Percentiles rank a stretch among this genome's conserved stretches.
Evolutionary conservation across 2,797 vertebrate genomes (phyloP).

Genomic region (Tenualosa ilisha): DNA sequence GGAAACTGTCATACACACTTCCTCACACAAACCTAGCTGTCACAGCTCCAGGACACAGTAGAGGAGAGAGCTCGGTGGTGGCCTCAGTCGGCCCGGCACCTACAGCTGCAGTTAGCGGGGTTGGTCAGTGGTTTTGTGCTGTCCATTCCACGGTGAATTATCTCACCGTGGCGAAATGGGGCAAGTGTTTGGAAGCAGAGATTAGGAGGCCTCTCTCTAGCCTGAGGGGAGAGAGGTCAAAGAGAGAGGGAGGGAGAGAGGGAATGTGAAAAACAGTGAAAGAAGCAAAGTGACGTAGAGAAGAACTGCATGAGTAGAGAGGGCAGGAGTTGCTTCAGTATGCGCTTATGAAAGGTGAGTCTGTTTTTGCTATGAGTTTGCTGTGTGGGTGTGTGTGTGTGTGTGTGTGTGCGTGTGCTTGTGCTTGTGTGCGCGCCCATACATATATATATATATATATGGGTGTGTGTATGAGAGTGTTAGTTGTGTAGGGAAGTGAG

Average conservation of each 20-base stretch:
- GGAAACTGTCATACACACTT: not conserved
- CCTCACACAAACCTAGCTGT: not conserved
- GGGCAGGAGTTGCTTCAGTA: not conserved
- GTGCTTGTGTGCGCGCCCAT: not conserved
- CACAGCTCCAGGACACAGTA: not conserved
- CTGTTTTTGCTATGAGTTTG: not conserved
- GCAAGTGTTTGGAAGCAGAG: not conserved
- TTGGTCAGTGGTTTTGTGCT: not conserved
- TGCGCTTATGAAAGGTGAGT: conserved; percentile 37
- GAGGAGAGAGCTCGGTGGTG: not conserved
- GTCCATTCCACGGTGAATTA: not conserved
- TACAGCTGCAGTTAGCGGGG: not conserved
- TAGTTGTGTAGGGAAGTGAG: conserved; percentile 7
- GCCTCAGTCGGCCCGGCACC: not conserved
- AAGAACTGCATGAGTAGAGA: conserved; percentile 17
- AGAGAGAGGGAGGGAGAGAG: not conserved
- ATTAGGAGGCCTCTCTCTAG: not conserved
- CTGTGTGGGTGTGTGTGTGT: not conserved
- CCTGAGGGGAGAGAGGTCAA: not conserved
- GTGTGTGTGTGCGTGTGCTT: not conserved
- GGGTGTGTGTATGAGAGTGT: not conserved
- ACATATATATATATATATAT: not conserved
- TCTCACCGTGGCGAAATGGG: not conserved
- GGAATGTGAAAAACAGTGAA: not conserved
- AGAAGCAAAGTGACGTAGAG: not conserved